Base-by-base conservation (phyloP, 2,888 invertebrate genomes). In the Chromoteleia sp. region DNA sequence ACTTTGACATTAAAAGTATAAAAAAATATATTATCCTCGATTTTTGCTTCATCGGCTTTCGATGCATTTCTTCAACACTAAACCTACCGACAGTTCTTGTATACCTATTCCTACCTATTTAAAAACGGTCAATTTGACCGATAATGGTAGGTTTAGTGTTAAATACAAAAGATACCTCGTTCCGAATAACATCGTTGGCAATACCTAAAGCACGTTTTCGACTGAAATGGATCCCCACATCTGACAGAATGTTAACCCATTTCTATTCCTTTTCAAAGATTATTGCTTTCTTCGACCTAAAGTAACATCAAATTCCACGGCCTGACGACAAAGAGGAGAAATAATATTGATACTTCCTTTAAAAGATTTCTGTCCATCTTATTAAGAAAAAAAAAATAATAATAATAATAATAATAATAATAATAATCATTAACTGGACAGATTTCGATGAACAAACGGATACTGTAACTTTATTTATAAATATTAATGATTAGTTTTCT, bases 261-360 rank as follows among this genome's bases (percentile, higher is more conserved):
- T 71, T 76, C 58, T 71, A 52, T 68, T 74, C 65, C 76, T 41
- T 70, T 71, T 45, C 45, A 71, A 67, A 65, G 50, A 43, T 63
- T 19, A 65, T 43, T 70, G 58, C 71, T 81, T 81, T 67, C 61
- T 59, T 45, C 43, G 33, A 61, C 39, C 61, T 39, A 36, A 71
- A 58, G 71, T 48, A 59, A 76, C 73, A 59, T 67, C 70, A 25
- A 50, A 68, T 59, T 58, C 30, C 54, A 30, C 14, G 45, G 45
- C 5, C 14, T 52, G 33, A 65, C 56, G 58, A 70, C 70, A 63
- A 63, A 63, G 77, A 45, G 10, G 43, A 21, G 54, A 3, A 61
- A 70, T 76, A 76, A 76, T 70, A 76, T 76, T 76, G 61, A 71
- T 71, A 71, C 52, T 58, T 45, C 33, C 50, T 73, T 33, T 30